These are phyloP conservation scores for Cryptotis parvus DNA, from an alignment of 2,113 vertebrate genomes.

Conservation along the genomic window DNA sequence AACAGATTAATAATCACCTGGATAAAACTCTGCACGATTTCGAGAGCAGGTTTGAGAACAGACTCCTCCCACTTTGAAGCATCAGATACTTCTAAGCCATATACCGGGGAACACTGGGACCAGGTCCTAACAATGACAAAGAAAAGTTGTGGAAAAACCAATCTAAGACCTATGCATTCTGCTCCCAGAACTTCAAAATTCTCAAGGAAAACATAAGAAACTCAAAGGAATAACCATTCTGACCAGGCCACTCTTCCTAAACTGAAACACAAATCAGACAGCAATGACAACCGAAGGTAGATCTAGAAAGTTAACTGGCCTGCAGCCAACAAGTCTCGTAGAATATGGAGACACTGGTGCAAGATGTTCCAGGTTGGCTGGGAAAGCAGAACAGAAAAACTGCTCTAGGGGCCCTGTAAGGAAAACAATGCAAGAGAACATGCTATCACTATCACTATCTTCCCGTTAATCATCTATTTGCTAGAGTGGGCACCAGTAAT, in stretches of 20 bases:
- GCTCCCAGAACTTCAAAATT: constrained; percentile 25
- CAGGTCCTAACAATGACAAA: constrained; percentile 89
- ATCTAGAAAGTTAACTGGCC: neutral
- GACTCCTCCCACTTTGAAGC: constrained; percentile 91
- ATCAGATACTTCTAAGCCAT: constrained; percentile 94
- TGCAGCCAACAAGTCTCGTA: constrained; percentile 1
- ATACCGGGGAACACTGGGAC: constrained; percentile 92
- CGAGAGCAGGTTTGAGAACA: constrained; percentile 93
- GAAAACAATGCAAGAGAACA: too few relatives aligned
- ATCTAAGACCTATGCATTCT: neutral
- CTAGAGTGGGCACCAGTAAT: too few relatives aligned
- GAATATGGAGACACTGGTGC: neutral
- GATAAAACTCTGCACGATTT: constrained; percentile 93
- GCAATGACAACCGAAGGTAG: neutral
- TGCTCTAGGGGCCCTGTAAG: neutral
- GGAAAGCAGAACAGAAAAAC: constrained; percentile 31
- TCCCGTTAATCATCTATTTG: too few relatives aligned
- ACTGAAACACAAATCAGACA: constrained; percentile 24
- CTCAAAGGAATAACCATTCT: constrained; percentile 25
- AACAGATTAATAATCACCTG: constrained; percentile 88
- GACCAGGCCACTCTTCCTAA: constrained; percentile 29
- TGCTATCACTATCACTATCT: too few relatives aligned
- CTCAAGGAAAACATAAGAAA: accelerated
- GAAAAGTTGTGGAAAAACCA: constrained; percentile 13
- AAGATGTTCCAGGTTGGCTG: constrained; percentile 27